These are phyloP conservation scores for Tolypeutes matacus DNA, from an alignment of 2,797 vertebrate genomes.

Conservation along the genomic window DNA sequence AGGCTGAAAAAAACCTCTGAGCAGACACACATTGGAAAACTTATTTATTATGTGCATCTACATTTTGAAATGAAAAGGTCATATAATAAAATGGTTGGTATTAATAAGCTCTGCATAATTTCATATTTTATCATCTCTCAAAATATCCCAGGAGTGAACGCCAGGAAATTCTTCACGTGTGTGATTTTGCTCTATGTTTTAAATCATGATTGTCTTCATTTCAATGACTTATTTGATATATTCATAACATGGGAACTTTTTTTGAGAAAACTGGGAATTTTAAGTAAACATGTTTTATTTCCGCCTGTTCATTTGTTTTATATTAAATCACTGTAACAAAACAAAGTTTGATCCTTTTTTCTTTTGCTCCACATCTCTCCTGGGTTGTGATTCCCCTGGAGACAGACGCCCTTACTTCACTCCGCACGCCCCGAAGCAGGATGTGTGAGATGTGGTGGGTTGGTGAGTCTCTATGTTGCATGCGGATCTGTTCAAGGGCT, in stretches of 20 bases:
- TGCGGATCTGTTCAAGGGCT: no score
- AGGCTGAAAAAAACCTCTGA: background rate
- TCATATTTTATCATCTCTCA: conserved; percentile 57
- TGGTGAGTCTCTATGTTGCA: background rate
- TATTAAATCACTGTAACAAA: background rate
- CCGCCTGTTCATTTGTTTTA: background rate
- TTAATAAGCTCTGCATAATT: conserved; percentile 68
- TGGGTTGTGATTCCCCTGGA: background rate
- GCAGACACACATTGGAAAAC: background rate
- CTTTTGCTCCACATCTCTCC: background rate
- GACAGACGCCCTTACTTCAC: background rate
- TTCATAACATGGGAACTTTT: background rate
- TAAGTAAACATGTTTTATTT: background rate
- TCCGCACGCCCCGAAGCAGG: accelerated
- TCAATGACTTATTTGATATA: background rate
- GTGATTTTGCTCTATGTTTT: conserved; percentile 9
- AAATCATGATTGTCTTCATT: conserved; percentile 45
- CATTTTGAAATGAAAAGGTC: conserved; percentile 71
- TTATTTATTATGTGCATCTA: conserved; percentile 43
- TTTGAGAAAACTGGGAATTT: background rate
- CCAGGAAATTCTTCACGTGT: conserved; percentile 33
- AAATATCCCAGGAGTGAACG: conserved; percentile 26
- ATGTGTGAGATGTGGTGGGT: background rate
- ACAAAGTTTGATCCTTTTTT: background rate
- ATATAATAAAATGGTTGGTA: conserved; percentile 38